phyloP scores from a whole-genome alignment of 1,140 invertebrate species.

The Arion vulgaris region DNA sequence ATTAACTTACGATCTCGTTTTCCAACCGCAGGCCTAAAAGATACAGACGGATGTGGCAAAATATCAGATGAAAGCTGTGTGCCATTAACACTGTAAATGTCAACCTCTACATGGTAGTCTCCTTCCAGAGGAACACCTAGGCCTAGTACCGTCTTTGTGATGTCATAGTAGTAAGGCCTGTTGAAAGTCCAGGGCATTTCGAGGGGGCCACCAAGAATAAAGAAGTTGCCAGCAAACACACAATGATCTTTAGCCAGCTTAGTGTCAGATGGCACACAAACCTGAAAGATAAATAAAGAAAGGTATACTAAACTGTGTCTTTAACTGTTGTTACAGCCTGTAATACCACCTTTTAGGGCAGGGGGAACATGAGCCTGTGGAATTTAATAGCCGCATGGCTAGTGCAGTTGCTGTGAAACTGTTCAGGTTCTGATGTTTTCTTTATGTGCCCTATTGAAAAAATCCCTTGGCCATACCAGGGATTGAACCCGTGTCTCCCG shows the following conservation, averaged over 20 bases:
- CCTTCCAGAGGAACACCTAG: constrained; percentile 24
- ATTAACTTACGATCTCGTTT: constrained; percentile 45
- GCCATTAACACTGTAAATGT: constrained; percentile 45
- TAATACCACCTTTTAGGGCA: no score
- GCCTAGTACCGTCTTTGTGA: constrained; percentile 36
- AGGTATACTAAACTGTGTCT: no score
- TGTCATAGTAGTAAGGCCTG: constrained; percentile 40
- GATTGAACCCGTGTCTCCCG: no score
- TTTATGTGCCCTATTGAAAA: no score
- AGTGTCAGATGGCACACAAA: background rate
- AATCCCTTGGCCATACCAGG: no score
- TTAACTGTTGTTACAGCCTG: no score
- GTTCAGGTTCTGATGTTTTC: no score
- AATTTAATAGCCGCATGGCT: no score
- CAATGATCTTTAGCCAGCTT: constrained; percentile 27
- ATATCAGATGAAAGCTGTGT: constrained; percentile 23
- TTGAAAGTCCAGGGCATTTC: constrained; percentile 49
- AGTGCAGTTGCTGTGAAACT: no score
- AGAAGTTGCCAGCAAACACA: constrained; percentile 48
- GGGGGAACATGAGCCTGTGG: no score
- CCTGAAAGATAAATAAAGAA: background rate
- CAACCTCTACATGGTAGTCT: constrained; percentile 36
- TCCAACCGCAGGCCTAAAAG: constrained; percentile 34
- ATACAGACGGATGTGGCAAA: constrained; percentile 36
- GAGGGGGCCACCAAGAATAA: constrained; percentile 46